Evolutionary conservation across 2,888 invertebrate genomes (phyloP).

Genomic region (Epistrophe grossulariae): DNA sequence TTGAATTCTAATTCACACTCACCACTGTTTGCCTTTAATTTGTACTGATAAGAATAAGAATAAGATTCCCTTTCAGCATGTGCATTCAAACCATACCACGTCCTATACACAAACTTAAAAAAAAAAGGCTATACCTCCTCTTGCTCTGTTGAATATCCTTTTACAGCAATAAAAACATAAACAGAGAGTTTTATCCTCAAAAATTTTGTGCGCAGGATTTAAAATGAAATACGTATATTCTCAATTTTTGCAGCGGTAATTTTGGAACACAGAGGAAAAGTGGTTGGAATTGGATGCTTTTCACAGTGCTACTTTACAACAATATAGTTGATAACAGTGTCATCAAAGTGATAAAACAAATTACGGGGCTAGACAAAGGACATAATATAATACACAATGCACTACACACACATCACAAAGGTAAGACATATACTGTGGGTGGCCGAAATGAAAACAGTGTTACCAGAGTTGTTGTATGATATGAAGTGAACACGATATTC

Average conservation of each 20-base stretch:
- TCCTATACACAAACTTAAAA: slow-evolving; percentile 2
- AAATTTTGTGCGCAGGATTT: slow-evolving; percentile 54
- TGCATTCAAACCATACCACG: slow-evolving; percentile 29
- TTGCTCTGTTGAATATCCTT: slow-evolving; percentile 66
- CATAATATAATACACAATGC: slow-evolving; percentile 21
- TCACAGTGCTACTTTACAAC: slow-evolving; percentile 63
- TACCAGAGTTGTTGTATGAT: slow-evolving; percentile 28
- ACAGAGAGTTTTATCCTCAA: slow-evolving; percentile 55
- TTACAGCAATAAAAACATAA: slow-evolving; percentile 60
- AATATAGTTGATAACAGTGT: slow-evolving; percentile 74
- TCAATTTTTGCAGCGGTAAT: slow-evolving; percentile 29
- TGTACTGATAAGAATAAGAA: slow-evolving; percentile 40
- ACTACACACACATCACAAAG: slow-evolving; percentile 37
- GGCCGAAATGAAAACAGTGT: slow-evolving; percentile 29
- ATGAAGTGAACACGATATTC: slow-evolving; percentile 2
- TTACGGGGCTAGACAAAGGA: slow-evolving; percentile 67
- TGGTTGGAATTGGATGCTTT: slow-evolving; percentile 31
- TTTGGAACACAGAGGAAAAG: slow-evolving; percentile 22
- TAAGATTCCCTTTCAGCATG: slow-evolving; percentile 60
- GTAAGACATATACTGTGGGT: slow-evolving; percentile 15
- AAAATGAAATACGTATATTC: not conserved
- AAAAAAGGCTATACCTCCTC: not conserved
- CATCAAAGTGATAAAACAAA: slow-evolving; percentile 74
- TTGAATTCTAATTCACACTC: not conserved
- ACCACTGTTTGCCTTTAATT: slow-evolving; percentile 9